A percentile compares a stretch with the other conserved stretches of the same genome.
Evolutionary conservation across 2,113 vertebrate genomes (phyloP).

Genomic region (Mastomys coucha): DNA sequence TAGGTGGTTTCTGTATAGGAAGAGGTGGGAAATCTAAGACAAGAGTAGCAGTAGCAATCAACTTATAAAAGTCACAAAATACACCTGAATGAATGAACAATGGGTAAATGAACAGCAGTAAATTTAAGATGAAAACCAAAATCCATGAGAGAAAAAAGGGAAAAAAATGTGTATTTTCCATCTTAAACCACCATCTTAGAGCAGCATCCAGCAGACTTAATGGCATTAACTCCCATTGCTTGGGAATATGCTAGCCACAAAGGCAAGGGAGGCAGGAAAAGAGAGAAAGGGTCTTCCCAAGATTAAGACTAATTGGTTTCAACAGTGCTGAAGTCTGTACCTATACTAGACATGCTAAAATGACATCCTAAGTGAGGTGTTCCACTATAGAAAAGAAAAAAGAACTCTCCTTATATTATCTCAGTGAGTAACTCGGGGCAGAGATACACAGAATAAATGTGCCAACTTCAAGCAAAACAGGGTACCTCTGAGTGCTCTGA

Average conservation of each 20-base stretch:
- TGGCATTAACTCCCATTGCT: background rate
- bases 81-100: constrained; percentile 18
- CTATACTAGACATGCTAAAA: constrained; percentile 14
- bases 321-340: background rate
- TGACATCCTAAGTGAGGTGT: background rate
- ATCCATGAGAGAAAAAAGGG: constrained; percentile 1
- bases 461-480: constrained; percentile 16
- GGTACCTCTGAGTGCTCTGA: background rate
- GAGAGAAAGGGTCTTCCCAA: background rate
- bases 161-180: background rate
- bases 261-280: background rate
- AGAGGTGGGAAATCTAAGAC: background rate
- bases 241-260: background rate
- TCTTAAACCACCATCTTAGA: constrained; percentile 8
- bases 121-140: constrained; percentile 55
- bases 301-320: background rate
- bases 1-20: constrained; percentile 7
- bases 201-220: background rate
- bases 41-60: background rate
- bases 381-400: constrained; percentile 30
- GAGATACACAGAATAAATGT: background rate
- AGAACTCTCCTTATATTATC: background rate
- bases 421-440: constrained; percentile 24
- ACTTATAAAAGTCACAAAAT: constrained; percentile 22
- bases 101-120: background rate